These are phyloP conservation scores for Hiodon alosoides DNA, from an alignment of 2,113 vertebrate species.

Conservation along the genomic window DNA sequence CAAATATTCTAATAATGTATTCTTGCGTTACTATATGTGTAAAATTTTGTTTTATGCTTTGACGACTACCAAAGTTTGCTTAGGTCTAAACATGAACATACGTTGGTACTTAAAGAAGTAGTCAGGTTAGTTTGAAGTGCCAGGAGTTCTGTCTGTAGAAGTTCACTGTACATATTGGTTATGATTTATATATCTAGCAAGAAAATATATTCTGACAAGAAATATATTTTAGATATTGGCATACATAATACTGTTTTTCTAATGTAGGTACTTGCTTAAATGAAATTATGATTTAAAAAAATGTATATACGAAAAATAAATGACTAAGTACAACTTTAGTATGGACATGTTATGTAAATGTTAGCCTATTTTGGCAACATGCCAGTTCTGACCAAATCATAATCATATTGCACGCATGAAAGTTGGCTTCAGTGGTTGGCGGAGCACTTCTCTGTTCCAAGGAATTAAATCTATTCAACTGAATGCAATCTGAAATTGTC, in stretches of 20 bases:
- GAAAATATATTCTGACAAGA: background rate
- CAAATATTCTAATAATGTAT: too few relatives aligned
- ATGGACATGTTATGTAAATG: background rate
- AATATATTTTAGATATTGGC: too few relatives aligned
- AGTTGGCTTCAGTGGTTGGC: background rate
- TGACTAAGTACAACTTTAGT: too few relatives aligned
- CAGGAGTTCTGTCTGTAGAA: background rate
- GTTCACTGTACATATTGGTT: background rate
- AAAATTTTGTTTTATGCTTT: too few relatives aligned
- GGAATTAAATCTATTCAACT: background rate
- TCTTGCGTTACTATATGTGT: too few relatives aligned
- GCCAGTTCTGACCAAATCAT: background rate
- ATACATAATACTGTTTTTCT: too few relatives aligned
- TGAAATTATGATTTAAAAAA: too few relatives aligned
- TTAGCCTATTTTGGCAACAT: constrained; percentile 8
- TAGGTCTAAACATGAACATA: too few relatives aligned
- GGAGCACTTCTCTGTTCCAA: background rate
- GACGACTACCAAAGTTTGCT: too few relatives aligned
- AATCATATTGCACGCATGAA: background rate
- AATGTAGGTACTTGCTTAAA: too few relatives aligned
- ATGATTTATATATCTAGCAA: background rate
- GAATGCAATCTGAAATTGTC: background rate
- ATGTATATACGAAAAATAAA: too few relatives aligned
- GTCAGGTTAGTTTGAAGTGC: background rate
- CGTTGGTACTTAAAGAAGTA: too few relatives aligned